These are phyloP conservation scores for Corythoichthys intestinalis DNA, from an alignment of 2,113 vertebrate species.

Conservation along the genomic window DNA sequence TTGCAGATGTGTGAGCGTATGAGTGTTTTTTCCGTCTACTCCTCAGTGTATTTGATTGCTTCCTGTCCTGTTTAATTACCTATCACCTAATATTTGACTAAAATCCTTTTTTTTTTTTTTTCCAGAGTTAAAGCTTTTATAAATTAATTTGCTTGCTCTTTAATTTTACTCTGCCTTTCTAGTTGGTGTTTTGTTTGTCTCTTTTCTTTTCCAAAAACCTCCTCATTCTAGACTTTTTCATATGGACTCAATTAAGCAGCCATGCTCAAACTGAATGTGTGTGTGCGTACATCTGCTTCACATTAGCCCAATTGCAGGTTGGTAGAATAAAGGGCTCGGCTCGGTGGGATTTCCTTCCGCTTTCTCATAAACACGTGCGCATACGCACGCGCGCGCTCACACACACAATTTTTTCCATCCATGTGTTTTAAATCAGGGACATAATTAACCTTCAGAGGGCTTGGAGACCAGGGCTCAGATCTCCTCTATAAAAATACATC, in stretches of 20 bases:
- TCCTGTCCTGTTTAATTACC: slow-evolving; percentile 5
- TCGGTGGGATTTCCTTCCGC: slow-evolving; percentile 93
- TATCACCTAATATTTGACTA: slow-evolving; percentile 1
- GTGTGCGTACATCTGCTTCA: slow-evolving; percentile 87
- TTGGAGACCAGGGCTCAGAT: slow-evolving; percentile 63
- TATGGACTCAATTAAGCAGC: slow-evolving; percentile 88
- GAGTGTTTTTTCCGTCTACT: neutral
- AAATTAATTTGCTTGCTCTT: neutral
- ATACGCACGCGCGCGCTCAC: slow-evolving; percentile 32
- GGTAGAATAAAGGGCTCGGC: slow-evolving; percentile 83
- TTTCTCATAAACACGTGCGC: slow-evolving; percentile 49
- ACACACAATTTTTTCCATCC: slow-evolving; percentile 37
- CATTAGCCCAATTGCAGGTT: slow-evolving; percentile 91
- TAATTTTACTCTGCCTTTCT: neutral
- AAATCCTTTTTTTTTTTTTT: neutral
- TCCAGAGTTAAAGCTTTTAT: neutral
- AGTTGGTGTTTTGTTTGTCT: slow-evolving; percentile 9
- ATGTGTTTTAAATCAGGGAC: slow-evolving; percentile 77
- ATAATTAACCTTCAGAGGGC: slow-evolving; percentile 75
- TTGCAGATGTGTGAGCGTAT: slow-evolving; percentile 34
- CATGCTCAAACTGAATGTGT: slow-evolving; percentile 78
- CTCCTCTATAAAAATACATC: slow-evolving; percentile 65
- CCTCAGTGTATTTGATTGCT: slow-evolving; percentile 8
- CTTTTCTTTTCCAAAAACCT: slow-evolving; percentile 8
- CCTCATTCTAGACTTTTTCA: slow-evolving; percentile 65